These are phyloP conservation scores for Laticauda colubrina DNA, from an alignment of 2,113 vertebrate genomes.

Conservation along the genomic window DNA sequence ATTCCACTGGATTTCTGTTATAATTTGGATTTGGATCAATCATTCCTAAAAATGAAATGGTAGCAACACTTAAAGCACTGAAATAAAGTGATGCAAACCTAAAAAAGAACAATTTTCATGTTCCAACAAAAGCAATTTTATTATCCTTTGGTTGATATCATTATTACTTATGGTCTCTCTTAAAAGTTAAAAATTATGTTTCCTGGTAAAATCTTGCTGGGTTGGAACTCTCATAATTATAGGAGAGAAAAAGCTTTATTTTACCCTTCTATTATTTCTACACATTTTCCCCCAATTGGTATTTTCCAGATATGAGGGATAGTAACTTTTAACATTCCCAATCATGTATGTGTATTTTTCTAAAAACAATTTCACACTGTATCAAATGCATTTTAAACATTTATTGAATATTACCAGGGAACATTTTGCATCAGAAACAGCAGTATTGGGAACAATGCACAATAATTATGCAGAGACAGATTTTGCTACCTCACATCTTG, in stretches of 20 bases:
- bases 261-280: background rate
- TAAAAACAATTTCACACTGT: background rate
- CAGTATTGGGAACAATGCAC: background rate
- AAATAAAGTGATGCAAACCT: conserved; percentile 3
- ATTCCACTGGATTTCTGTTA: background rate
- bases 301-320: background rate
- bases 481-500: background rate
- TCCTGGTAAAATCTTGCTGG: background rate
- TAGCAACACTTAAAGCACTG: background rate
- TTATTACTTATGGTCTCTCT: background rate
- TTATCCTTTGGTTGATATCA: background rate
- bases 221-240: background rate
- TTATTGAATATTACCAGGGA: background rate
- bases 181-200: background rate
- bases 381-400: background rate
- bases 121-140: background rate
- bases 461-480: background rate
- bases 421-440: background rate
- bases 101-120: background rate
- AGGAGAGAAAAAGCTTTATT: background rate
- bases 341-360: background rate
- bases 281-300: background rate
- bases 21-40: background rate
- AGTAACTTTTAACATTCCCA: background rate
- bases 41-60: background rate